phyloP scores from a whole-genome alignment of 2,888 invertebrate species.

The Sisyra nigra region DNA sequence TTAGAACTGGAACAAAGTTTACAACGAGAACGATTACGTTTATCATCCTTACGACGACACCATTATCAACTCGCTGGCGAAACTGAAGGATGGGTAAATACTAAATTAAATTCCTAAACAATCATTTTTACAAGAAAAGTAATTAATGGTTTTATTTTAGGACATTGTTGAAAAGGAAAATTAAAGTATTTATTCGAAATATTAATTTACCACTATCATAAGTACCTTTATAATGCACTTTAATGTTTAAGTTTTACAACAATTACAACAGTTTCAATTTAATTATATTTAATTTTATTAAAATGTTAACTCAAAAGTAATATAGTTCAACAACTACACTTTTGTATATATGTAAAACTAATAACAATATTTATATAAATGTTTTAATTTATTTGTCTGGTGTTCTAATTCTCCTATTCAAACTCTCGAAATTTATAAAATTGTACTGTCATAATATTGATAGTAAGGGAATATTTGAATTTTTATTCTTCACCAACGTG shows the following conservation, averaged over 20 bases:
- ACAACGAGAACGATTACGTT: conserved; percentile 68
- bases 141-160: not conserved
- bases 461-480: no score
- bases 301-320: not conserved
- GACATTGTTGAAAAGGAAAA: conserved; percentile 2
- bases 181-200: not conserved
- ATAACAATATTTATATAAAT: conserved; percentile 2
- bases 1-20: conserved; percentile 83
- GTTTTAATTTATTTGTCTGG: not conserved
- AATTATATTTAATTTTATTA: not conserved
- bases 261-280: not conserved
- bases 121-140: not conserved
- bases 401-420: not conserved
- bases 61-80: conserved; percentile 79
- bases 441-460: not conserved
- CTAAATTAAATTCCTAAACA: not conserved
- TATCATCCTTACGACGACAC: conserved; percentile 75
- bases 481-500: no score
- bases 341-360: conserved; percentile 4
- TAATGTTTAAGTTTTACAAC: not conserved
- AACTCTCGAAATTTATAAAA: not conserved
- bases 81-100: conserved; percentile 27
- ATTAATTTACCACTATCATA: not conserved
- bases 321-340: not conserved
- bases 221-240: not conserved